Base-by-base conservation (phyloP, 2,113 vertebrate species). In the Macquaria ambigua region DNA sequence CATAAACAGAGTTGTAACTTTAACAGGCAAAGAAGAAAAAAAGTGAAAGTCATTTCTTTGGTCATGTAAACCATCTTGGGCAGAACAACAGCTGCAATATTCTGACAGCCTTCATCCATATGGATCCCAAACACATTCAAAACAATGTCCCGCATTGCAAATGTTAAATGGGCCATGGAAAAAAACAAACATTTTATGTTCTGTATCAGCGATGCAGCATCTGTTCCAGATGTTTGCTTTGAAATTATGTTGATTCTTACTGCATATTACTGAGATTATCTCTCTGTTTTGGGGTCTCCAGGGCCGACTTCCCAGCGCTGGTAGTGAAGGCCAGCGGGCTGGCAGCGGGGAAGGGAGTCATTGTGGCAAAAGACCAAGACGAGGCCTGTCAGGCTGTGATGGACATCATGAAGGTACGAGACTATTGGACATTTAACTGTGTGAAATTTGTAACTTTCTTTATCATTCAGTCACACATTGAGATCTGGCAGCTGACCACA, bases 241-340 rank as follows among this genome's bases (percentile, higher is more conserved):
- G 41, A 28, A 39, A 64, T 48, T 9, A 41, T 46, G 52, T 41
- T 23, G 41, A 34, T 31, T 78, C 18, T 56, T 6, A 16, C 16
- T 69, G n/a, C 62, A 3, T 14, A 15, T 72, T n/a, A 16, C 28
- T 39, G 23, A 37, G 53, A 28, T 16, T 1, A 25, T 59, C 39
- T 73, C 15, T 2, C 73, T 61, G 37, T 43, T 62, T 18, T 3
- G 63, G 43, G 6, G 16, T 73, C 10, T 84, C 34, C 89, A 99
- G 98, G 64, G 97, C 97, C 1, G 93, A 95, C 73, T 99, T 99
- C 79, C 97, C 97, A 1, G 98, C 98, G 18, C 89, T 99, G 81
- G 98, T 99, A 71, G 98, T 99, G 83, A 99, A 99, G 93, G 98
- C 98, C 58, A 99, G 98, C 28, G 98, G 97, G 15, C 93, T 99